phyloP scores from a whole-genome alignment of 1,140 invertebrate species.

The Druon quercuslanigerum region DNA sequence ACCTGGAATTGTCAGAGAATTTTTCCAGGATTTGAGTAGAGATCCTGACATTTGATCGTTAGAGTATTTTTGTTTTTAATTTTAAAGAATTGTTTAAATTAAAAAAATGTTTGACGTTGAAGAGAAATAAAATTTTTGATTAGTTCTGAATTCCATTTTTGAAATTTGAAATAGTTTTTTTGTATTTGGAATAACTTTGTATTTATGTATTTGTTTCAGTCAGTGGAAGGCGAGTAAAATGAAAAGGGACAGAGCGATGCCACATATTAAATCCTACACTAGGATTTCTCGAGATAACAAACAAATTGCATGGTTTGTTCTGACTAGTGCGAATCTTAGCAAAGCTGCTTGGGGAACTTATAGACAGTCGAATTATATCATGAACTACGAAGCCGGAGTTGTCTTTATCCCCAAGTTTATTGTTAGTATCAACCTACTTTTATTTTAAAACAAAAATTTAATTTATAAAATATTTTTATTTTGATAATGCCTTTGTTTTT shows the following conservation, averaged over 20 bases:
- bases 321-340: slow-evolving; percentile 95
- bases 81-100: too few species aligned
- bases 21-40: too few species aligned
- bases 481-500: slow-evolving; percentile 6
- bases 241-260: slow-evolving; percentile 86
- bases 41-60: too few species aligned
- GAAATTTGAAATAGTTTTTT: too few species aligned
- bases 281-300: slow-evolving; percentile 82
- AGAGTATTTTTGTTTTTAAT: too few species aligned
- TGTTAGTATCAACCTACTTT: slow-evolving; percentile 76
- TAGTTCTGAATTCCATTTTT: too few species aligned
- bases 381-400: slow-evolving; percentile 95
- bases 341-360: slow-evolving; percentile 95
- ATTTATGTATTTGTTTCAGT: slow-evolving; percentile 75
- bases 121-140: too few species aligned
- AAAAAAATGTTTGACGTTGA: too few species aligned
- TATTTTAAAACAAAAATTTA: slow-evolving; percentile 24
- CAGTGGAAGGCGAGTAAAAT: slow-evolving; percentile 87
- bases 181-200: too few species aligned
- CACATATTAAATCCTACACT: slow-evolving; percentile 95
- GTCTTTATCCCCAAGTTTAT: slow-evolving; percentile 91
- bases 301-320: slow-evolving; percentile 86
- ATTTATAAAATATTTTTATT: slow-evolving; percentile 32
- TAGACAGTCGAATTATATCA: slow-evolving; percentile 81
- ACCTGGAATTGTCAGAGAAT: too few species aligned